These are phyloP conservation scores for Bembecia ichneumoniformis DNA, from an alignment of 2,888 invertebrate genomes.

Conservation along the genomic window DNA sequence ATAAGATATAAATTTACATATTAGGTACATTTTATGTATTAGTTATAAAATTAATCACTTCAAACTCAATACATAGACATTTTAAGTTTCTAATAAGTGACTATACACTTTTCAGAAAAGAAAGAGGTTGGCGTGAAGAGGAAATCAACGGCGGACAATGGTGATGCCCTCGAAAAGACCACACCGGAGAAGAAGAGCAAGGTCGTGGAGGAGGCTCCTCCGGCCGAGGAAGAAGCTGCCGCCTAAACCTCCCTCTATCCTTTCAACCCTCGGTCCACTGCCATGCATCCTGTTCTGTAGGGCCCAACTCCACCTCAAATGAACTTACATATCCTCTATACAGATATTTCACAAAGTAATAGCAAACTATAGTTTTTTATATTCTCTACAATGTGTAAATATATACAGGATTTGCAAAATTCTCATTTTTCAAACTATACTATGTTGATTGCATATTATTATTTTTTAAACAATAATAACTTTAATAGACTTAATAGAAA, in stretches of 20 bases:
- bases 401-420: not conserved
- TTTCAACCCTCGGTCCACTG: conserved; percentile 59
- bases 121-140: conserved; percentile 75
- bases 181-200: conserved; percentile 83
- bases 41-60: not conserved
- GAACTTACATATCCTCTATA: conserved; percentile 45
- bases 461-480: too few species aligned
- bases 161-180: conserved; percentile 72
- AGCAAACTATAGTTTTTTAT: conserved; percentile 45
- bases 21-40: not conserved
- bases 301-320: conserved; percentile 52
- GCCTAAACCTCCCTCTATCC: conserved; percentile 53
- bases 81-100: conserved; percentile 3
- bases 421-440: too few species aligned
- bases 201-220: conserved; percentile 72
- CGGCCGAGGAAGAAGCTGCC: conserved; percentile 72
- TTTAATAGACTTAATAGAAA: too few species aligned
- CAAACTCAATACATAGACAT: not conserved
- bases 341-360: conserved; percentile 14
- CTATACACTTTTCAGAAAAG: conserved; percentile 43
- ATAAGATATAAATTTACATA: not conserved
- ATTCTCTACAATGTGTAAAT: conserved; percentile 10
- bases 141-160: conserved; percentile 75
- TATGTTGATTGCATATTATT: too few species aligned
- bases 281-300: conserved; percentile 64